Base-by-base conservation (phyloP, 2,888 invertebrate species). In the Leucophenga montana region DNA sequence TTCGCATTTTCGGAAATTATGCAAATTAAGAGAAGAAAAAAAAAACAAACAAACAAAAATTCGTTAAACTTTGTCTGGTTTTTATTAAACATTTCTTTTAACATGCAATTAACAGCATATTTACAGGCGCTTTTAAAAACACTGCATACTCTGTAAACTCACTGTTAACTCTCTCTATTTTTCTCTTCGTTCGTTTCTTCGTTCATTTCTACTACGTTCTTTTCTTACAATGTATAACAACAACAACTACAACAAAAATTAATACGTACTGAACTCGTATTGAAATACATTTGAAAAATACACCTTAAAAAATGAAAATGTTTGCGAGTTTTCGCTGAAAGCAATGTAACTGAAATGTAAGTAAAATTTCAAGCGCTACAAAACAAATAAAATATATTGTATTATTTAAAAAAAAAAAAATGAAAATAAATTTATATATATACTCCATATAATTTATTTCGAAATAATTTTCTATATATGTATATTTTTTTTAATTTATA, bases 301-400 rank as follows among this genome's bases (percentile, higher is more conserved):
- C 39, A 39, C 39, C 8, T 11, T n/a, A n/a, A n/a, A n/a, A 39
- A 11, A 39, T 71, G 70, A 71, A 67, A 70, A 75, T 71, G 62
- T 77, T 74, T 83, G 84, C 80, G 77, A 83, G 66, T 72, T 82
- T 76, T 82, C 77, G 79, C 77, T 78, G 74, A 79, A 78, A 66
- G 64, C 77, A 81, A 85, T 81, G 80, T 81, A 76, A 77, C 77
- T 77, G 72, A 84, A 83, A 84, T 81, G 84, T 84, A 84, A 84
- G 84, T 84, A 84, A 78, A 79, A 65, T 20, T 5, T 67, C 74
- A 54, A 70, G 50, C 71, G 61, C 71, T 57, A 54, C 53, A 64
- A 50, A 53, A 22, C 39, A 66, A 73, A 70, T 53, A 61, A 66
- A 64, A 66, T 66, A 73, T 71, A 73, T 67, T 31, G 27, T 59